Percentiles rank a stretch among this genome's conserved stretches.
phyloP scores from a whole-genome alignment of 2,888 invertebrate genomes.

The Tholera decimalis region DNA sequence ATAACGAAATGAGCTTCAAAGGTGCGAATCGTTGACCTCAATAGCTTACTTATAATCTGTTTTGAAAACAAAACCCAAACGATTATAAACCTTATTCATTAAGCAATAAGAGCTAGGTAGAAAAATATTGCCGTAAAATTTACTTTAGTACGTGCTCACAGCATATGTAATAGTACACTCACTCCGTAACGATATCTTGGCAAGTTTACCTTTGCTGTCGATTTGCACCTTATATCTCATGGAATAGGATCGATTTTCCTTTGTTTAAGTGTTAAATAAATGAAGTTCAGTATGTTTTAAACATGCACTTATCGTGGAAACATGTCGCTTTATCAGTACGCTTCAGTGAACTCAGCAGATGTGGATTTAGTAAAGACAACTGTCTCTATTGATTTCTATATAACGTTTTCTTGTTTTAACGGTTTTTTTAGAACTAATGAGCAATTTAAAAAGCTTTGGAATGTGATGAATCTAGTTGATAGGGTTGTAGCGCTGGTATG shows the following conservation, averaged over 20 bases:
- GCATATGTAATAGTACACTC: constrained; percentile 63
- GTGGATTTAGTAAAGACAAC: constrained; percentile 59
- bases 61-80: constrained; percentile 14
- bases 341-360: constrained; percentile 62
- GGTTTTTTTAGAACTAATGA: constrained; percentile 7
- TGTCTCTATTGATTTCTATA: constrained; percentile 50
- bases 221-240: not conserved
- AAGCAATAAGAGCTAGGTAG: not conserved
- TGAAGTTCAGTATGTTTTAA: constrained; percentile 49
- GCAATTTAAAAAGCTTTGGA: not conserved
- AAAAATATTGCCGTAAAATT: not conserved
- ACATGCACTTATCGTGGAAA: constrained; percentile 61
- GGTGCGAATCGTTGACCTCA: constrained; percentile 88
- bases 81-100: constrained; percentile 37
- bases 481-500: too few species aligned
- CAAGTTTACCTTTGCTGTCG: constrained; percentile 39
- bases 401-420: constrained; percentile 26
- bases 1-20: constrained; percentile 84
- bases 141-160: constrained; percentile 43
- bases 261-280: constrained; percentile 1
- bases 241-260: not conserved
- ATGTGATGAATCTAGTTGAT: not conserved
- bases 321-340: constrained; percentile 65
- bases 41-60: constrained; percentile 61
- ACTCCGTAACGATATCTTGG: constrained; percentile 60